Evolutionary conservation across 92 coral and sea anemone genomes (phyloP).

Genomic region (Parazoanthus atlanticus): DNA sequence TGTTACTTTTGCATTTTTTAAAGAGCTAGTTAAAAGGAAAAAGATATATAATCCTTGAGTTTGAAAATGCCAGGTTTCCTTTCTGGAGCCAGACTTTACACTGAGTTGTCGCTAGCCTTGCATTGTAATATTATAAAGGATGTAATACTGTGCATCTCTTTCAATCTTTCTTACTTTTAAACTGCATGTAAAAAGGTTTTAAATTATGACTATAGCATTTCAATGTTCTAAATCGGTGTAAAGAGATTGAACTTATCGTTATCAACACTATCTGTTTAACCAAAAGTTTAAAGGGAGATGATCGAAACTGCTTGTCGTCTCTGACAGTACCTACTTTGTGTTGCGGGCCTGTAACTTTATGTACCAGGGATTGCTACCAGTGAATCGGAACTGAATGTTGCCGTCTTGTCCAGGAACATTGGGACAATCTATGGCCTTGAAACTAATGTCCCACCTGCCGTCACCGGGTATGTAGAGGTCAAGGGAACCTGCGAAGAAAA

Average conservation of each 20-base stretch:
- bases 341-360: conserved; percentile 79
- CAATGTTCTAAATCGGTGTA: background rate
- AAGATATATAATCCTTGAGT: background rate
- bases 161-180: too few species aligned
- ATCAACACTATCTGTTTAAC: background rate
- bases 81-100: too few species aligned
- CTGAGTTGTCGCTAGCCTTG: too few species aligned
- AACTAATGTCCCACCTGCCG: conserved; percentile 69
- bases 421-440: conserved; percentile 80
- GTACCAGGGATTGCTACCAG: conserved; percentile 76
- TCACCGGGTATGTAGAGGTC: conserved; percentile 75
- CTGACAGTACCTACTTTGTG: conserved; percentile 53
- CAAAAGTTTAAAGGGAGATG: too few species aligned
- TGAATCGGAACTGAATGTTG: conserved; percentile 69
- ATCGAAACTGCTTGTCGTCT: background rate
- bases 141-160: too few species aligned
- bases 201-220: too few species aligned
- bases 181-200: too few species aligned
- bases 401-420: conserved; percentile 67
- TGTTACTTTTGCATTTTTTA: background rate
- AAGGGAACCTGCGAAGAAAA: conserved; percentile 52
- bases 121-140: too few species aligned
- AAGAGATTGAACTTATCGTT: too few species aligned
- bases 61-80: too few species aligned
- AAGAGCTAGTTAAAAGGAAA: background rate